Evolutionary conservation across 2,888 invertebrate species (phyloP), one percentile per base, ranked within the genome.

Genomic region (Lasioglossum marginatum): DNA sequence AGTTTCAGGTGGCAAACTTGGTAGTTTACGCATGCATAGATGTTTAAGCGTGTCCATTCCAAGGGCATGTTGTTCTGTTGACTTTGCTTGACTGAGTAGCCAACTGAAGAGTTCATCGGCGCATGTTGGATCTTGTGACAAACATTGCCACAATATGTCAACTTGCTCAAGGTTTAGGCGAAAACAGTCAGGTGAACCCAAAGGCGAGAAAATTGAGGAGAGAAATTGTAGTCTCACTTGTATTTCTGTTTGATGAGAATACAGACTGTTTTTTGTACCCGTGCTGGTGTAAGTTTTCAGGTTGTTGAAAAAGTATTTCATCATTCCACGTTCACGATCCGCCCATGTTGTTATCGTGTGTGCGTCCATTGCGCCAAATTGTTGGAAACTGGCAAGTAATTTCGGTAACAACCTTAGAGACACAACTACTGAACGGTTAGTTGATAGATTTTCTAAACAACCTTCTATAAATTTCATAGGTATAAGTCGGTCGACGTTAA

Each of bases 391-490:
- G 5, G 98, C 98, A 92, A 99, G 97, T 73, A 99, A 95, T 95
- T 99, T 99, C 23, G 99, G 99, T 85, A 99, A 95, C 81, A 99
- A 95, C 79, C 99, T 96, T 87, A 99, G 95, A 5, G 99, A 98
- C 0, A 99, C 97, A 14, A 99, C 98, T 37, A 99, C 98, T 88
- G 99, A 98, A 94, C 97, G 97, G 95, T 99, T 98, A 90, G 97
- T 97, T 23, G 98, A 97, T 86, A 99, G 96, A 95, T 99, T 99
- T 92, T 98, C 97, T 72, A 99, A 96, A 93, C 99, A 99, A 14
- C 99, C 99, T 95, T 99, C 99, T 89, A 99, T 99, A 93, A 99
- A 99, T 95, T 99, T 98, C 95, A 98, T 98, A 81, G 98, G 96
- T 88, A 99, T 98, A 87, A 98, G 96, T 90, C 98, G 97, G 95